Evolutionary conservation across 2,888 invertebrate genomes (phyloP).

Genomic region (Acleris cristana): DNA sequence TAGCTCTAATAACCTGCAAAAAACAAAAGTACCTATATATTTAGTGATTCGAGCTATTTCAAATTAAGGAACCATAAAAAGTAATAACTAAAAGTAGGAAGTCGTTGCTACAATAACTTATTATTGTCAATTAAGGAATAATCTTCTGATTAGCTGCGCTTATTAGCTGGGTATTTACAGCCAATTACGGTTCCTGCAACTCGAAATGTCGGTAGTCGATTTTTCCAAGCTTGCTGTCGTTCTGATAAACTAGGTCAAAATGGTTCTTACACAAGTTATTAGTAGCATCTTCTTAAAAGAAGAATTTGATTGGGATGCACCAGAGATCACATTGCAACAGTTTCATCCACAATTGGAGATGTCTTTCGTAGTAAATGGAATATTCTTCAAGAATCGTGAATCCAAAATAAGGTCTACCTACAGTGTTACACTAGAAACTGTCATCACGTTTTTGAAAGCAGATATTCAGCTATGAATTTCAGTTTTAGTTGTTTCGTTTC

Average conservation of each 20-base stretch:
- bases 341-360: slow-evolving; percentile 64
- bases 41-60: too few species aligned
- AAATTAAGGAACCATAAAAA: background rate
- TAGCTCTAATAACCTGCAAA: too few species aligned
- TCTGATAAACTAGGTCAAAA: background rate
- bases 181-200: slow-evolving; percentile 10
- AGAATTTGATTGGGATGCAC: slow-evolving; percentile 51
- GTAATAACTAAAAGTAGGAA: too few species aligned
- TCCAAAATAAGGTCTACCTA: slow-evolving; percentile 54
- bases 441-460: too few species aligned
- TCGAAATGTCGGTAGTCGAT: background rate
- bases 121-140: background rate
- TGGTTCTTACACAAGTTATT: slow-evolving; percentile 8
- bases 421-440: background rate
- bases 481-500: too few species aligned
- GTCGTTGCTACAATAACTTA: background rate
- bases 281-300: slow-evolving; percentile 12
- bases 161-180: background rate
- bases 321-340: slow-evolving; percentile 52
- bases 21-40: too few species aligned
- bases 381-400: slow-evolving; percentile 57
- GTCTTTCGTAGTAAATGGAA: slow-evolving; percentile 55
- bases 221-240: slow-evolving; percentile 1
- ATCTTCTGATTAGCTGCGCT: slow-evolving; percentile 7
- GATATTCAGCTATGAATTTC: too few species aligned